Conservation (phyloP, 2,888 invertebrate species). For the Yponomeuta cagnagella region DNA sequence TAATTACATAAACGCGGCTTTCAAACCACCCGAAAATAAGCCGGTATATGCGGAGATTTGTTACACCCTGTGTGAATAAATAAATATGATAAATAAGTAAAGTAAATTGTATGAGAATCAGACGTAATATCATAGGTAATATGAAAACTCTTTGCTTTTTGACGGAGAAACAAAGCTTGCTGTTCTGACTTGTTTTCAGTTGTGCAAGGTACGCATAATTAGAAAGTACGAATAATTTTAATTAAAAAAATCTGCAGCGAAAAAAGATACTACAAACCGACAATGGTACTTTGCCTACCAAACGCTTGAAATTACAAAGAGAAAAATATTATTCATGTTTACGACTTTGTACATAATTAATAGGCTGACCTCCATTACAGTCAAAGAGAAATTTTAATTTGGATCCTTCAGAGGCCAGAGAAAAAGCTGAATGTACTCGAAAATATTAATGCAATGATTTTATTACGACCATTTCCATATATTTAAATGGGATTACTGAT, state of each 20-base stretch:
- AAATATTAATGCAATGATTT: not conserved
- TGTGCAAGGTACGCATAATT: not conserved
- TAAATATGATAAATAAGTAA: too few relatives aligned
- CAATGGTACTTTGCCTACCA: not conserved
- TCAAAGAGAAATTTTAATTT: slow-evolving; percentile 20
- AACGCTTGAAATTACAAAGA: slow-evolving; percentile 16
- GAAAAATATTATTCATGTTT: slow-evolving; percentile 1
- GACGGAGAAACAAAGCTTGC: slow-evolving; percentile 26
- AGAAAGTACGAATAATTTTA: not conserved
- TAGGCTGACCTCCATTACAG: slow-evolving; percentile 13
- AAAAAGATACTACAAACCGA: not conserved
- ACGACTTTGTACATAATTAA: slow-evolving; percentile 18
- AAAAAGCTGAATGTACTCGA: not conserved
- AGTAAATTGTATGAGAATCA: too few relatives aligned
- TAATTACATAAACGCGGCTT: too few relatives aligned
- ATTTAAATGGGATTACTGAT: not conserved
- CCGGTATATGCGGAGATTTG: too few relatives aligned
- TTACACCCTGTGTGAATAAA: too few relatives aligned
- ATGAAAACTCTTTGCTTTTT: too few relatives aligned
- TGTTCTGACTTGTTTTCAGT: slow-evolving; percentile 8
- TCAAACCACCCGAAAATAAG: too few relatives aligned
- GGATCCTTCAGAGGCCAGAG: not conserved
- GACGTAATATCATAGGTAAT: too few relatives aligned
- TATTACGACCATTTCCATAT: not conserved
- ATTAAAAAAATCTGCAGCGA: not conserved